These are phyloP conservation scores for Latrodectus elegans DNA, from an alignment of 2,888 invertebrate species.

Conservation along the genomic window DNA sequence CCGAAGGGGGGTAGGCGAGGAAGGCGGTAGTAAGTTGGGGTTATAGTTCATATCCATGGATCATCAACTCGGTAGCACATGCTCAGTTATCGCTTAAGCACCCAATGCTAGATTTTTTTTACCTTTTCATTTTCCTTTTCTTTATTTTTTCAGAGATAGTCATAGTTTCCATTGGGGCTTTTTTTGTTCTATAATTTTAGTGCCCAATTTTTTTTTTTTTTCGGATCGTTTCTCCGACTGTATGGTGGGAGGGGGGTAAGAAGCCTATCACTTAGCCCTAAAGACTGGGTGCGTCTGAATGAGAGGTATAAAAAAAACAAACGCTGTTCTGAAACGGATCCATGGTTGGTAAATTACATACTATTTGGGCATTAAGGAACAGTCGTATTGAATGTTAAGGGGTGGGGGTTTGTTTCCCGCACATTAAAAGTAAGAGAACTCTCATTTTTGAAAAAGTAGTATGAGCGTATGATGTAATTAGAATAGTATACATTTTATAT, in stretches of 20 bases:
- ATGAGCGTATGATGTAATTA: too few relatives aligned
- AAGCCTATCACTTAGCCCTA: conserved; percentile 59
- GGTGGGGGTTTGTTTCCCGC: conserved; percentile 40
- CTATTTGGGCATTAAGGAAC: conserved; percentile 50
- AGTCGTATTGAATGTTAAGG: conserved; percentile 40
- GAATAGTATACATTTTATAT: too few relatives aligned
- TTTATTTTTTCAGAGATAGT: neutral
- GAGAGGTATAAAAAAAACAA: conserved; percentile 50
- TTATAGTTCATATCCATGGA: conserved; percentile 53
- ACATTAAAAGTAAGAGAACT: neutral
- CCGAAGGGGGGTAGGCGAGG: neutral
- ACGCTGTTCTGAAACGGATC: conserved; percentile 53
- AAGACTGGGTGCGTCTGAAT: conserved; percentile 51
- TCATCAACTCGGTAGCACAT: conserved; percentile 69
- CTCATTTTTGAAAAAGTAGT: too few relatives aligned
- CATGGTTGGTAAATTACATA: conserved; percentile 47
- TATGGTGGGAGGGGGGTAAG: neutral
- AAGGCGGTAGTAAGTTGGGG: conserved; percentile 26
- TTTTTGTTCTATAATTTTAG: neutral
- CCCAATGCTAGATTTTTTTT: conserved; percentile 14
- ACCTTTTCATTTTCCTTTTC: neutral
- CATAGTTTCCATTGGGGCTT: neutral
- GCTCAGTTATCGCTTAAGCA: conserved; percentile 60
- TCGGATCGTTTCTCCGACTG: conserved; percentile 4
- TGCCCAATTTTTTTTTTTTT: conserved; percentile 9